Evolutionary conservation across 2,888 invertebrate genomes (phyloP), one percentile per base, ranked within the genome.

Genomic region (Aquatica leii): DNA sequence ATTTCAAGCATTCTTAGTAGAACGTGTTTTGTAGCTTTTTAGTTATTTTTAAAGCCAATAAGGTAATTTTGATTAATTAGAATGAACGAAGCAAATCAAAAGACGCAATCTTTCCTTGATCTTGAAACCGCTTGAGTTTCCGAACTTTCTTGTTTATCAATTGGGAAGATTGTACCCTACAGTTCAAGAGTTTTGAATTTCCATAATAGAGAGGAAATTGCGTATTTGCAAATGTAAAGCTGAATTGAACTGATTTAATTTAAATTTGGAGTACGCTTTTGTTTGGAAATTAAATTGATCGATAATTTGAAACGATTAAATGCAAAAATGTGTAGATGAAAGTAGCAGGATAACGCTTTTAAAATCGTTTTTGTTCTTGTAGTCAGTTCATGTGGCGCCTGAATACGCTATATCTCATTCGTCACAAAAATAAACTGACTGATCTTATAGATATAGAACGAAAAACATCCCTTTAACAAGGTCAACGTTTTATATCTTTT

Each of bases 381-480:
- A 64, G 60, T 60, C 70, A 76, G 74, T 74, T 77, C 73, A 74
- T 76, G 75, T 77, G 77, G 77, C 78, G 77, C 76, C 76, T 73
- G 73, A 68, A 74, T 73, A 72, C 70, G 74, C 76, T 71, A 77
- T 79, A 78, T 78, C 77, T 79, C 78, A 78, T 78, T 76, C 77
- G 69, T 69, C 72, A 73, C 76, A 76, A 77, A 79, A 79, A 79
- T 79, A 80, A 77, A 77, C 76, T 74, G 77, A 78, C 78, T 79
- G 79, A 77, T 79, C 78, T 77, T 63, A 66, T 57, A 65, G 74
- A 79, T 77, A 74, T 78, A 76, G 78, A 77, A 73, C 76, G 78
- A 76, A 79, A 78, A 78, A 77, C 76, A 77, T 73, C 73, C 75
- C 75, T 71, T 69, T 73, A 77, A 77, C 77, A 78, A 78, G 78